These are phyloP conservation scores for Smithornis capensis DNA, from an alignment of 2,113 vertebrate species.

Conservation along the genomic window DNA sequence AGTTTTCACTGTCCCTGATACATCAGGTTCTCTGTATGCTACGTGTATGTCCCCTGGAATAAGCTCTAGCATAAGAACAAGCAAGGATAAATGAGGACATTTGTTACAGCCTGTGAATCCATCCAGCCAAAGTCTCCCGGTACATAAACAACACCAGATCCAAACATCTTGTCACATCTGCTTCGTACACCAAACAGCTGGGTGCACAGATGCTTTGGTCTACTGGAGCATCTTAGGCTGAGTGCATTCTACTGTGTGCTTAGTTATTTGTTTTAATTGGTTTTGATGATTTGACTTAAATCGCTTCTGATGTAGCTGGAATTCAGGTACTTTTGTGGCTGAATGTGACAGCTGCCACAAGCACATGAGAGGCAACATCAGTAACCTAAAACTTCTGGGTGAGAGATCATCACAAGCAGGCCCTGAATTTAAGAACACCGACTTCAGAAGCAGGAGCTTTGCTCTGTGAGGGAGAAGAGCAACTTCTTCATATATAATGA, in stretches of 20 bases:
- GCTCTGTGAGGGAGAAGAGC: not conserved
- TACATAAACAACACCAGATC: conserved; percentile 32
- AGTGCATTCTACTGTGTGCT: conserved; percentile 21
- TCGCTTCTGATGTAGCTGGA: not conserved
- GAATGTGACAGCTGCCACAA: not conserved
- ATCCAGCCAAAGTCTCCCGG: not conserved
- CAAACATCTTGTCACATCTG: conserved; percentile 63
- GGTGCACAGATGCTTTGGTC: conserved; percentile 57
- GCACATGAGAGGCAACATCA: not conserved
- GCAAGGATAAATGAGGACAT: conserved; percentile 17
- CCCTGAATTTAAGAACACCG: not conserved
- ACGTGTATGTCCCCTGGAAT: not conserved
- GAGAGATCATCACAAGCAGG: not conserved
- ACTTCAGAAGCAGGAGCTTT: not conserved
- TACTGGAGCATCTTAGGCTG: not conserved
- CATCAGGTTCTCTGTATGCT: not conserved
- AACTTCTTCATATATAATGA: not conserved
- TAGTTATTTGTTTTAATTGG: conserved; percentile 46
- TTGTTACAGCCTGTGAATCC: conserved; percentile 20
- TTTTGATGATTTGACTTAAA: conserved; percentile 18
- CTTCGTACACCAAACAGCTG: conserved; percentile 47
- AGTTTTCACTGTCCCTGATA: not conserved
- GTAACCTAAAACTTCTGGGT: conserved; percentile 30
- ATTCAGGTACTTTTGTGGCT: not conserved
- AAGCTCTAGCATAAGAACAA: not conserved